Base-by-base conservation (phyloP, 2,888 invertebrate genomes). In the Megastigmus dorsalis region DNA sequence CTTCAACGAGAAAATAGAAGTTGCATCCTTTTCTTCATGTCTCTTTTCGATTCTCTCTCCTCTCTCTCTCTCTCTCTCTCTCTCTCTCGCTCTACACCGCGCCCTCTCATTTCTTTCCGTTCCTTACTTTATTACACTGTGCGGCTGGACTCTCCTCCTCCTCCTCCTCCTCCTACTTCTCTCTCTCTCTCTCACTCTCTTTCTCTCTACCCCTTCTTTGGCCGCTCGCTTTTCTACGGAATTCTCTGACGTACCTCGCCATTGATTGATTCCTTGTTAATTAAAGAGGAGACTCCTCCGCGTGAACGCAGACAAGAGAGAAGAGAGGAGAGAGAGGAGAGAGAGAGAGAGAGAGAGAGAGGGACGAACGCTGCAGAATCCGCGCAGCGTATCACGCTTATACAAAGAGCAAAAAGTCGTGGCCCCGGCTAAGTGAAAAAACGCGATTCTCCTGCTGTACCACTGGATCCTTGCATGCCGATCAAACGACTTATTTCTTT, bases 211-310 rank as follows among this genome's bases (percentile, higher is more conserved):
- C 57, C 20, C 43, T 30, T 33, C 15, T 18, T 30, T 38, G 48
- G 60, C 36, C 57, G 18, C 23, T 9, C 69, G 74, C 75, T 79
- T 77, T 82, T 79, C 81, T 77, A 72, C 76, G 78, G 80, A 80
- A 82, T 82, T 79, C 80, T 79, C 76, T 67, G 79, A 77, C 78
- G 63, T 4, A 59, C 68, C 77, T 18, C 55, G 72, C 79, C 81
- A 80, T 81, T 83, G 84, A 84, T 84, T 83, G 82, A 84, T 84
- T 84, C 81, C 79, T 81, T 74, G 82, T 84, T 85, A 86, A 86
- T 86, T 85, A 84, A 83, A 84, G 82, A 77, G 78, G 78, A 72
- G 76, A 73, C 62, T 74, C 77, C 76, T 78, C 80, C 78, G 78
- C 76, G 73, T 79, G 79, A 59, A 26, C 48, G 43, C 20, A 52